Evolutionary conservation across 2,797 vertebrate species (phyloP), one percentile per base, ranked within the genome.

Genomic region (Pteropus rufus): DNA sequence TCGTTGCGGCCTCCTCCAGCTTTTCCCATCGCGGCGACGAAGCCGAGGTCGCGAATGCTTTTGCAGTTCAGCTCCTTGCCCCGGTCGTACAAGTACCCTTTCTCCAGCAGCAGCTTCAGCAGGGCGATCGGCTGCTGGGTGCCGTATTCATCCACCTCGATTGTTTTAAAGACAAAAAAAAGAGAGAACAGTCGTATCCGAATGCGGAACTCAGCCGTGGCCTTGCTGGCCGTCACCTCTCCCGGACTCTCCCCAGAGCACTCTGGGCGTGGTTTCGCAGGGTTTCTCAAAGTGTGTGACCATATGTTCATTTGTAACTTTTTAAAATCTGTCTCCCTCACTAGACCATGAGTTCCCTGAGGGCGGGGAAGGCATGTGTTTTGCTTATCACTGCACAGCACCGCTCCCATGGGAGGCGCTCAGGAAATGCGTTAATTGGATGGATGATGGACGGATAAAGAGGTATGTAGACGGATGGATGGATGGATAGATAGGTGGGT

Each of bases 41-140:
- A 99, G 83, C 98, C 99, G 15, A 99, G 98, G 98, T 99, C 99
- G 12, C 99, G 99, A 16, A 99, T 98, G 89, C 98, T 98, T 97
- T 99, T 99, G 96, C 99, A 99, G 98, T 98, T 99, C 76, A 99
- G 99, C 96, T 99, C 99, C 93, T 99, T 99, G 1, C 99, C 99
- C 7, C 99, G 98, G 97, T 99, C 99, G 0, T 99, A 99, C 88
- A 99, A 98, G 94, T 98, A 99, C 44, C 99, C 99, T 91, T 99
- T 98, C 75, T 99, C 99, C 87, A 99, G 95, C 19, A 99, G 98
- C 93, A 99, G 98, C 97, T 99, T 99, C 95, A 99, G 98, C 60
- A 99, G 97, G 2, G 99, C 99, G 0, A 99, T 99, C 14, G 99
- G 99, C 89, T 99, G 99, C 97, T 99, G 99, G 0, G 99, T 99